Evolutionary conservation across 2,797 vertebrate genomes (phyloP).

Genomic region (Anisognathus igniventris): DNA sequence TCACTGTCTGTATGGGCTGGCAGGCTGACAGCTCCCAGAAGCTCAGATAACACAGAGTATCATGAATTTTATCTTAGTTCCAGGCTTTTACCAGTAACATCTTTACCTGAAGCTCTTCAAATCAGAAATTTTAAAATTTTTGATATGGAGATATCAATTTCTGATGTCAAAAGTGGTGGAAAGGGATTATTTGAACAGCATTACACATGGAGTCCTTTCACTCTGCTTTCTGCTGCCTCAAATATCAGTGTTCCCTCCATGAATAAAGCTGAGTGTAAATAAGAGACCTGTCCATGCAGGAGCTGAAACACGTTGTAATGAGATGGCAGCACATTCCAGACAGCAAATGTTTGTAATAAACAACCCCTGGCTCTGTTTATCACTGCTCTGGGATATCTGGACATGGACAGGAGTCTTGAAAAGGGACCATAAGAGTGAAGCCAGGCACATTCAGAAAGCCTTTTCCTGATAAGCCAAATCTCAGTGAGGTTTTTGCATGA

Average conservation of each 20-base stretch:
- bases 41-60: background rate
- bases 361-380: conserved; percentile 16
- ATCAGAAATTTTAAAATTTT: background rate
- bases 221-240: background rate
- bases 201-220: background rate
- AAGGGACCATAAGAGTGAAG: background rate
- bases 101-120: background rate
- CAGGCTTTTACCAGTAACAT: background rate
- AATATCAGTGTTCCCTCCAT: background rate
- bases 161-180: background rate
- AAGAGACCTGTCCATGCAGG: background rate
- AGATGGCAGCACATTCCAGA: background rate
- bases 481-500: conserved; percentile 8
- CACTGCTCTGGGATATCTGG: background rate
- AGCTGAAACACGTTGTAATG: background rate
- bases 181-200: background rate
- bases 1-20: background rate
- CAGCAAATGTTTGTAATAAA: background rate
- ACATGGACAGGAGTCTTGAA: background rate
- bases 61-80: background rate
- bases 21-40: background rate
- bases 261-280: background rate
- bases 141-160: background rate
- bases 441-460: background rate
- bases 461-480: conserved; percentile 21